Base-by-base conservation (phyloP, 2,888 invertebrate genomes). In the Protula sp. region DNA sequence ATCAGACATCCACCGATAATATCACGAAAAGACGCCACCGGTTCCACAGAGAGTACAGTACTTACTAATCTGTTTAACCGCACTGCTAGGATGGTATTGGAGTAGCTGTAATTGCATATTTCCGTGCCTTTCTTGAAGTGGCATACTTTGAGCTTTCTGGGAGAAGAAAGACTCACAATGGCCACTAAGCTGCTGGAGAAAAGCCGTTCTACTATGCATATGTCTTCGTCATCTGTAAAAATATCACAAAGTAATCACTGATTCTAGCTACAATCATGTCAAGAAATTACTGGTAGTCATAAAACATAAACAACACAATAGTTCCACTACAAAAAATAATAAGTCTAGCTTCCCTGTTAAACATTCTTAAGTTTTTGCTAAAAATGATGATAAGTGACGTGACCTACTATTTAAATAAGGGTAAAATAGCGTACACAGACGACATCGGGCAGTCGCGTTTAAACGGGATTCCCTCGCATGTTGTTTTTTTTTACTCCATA, bases 71-170 rank as follows among this genome's bases (percentile, higher is more conserved):
- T 87, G 83, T 98, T 98, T 65, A 98, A 86, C 83, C 93, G 92
- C 63, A 98, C 94, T 64, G 92, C 91, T 75, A 97, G 85, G 78
- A 98, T 95, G 62, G 94, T 93, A 82, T 97, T 95, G 67, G 94
- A 91, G 67, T 89, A 90, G 78, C 91, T 91, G 84, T 95, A 95
- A 83, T 94, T 94, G 84, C 95, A 97, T 79, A 98, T 98, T 85
- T 97, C 97, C 60, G 93, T 93, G 70, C 94, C 93, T 82, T 93
- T 94, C 82, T 93, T 94, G 84, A 94, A 97, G 84, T 98, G 98
- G 83, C 94, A 95, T 65, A 98, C 93, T 85, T 92, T 90, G 77
- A 94, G 86, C 76, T 87, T 91, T 79, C 98, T 86, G 68, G 97
- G 95, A 62, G 94, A 90, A 70, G 90, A 87, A 72, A 92, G 86